These are phyloP conservation scores for Papilio dardanus DNA, from an alignment of 1,140 invertebrate species.

Conservation along the genomic window DNA sequence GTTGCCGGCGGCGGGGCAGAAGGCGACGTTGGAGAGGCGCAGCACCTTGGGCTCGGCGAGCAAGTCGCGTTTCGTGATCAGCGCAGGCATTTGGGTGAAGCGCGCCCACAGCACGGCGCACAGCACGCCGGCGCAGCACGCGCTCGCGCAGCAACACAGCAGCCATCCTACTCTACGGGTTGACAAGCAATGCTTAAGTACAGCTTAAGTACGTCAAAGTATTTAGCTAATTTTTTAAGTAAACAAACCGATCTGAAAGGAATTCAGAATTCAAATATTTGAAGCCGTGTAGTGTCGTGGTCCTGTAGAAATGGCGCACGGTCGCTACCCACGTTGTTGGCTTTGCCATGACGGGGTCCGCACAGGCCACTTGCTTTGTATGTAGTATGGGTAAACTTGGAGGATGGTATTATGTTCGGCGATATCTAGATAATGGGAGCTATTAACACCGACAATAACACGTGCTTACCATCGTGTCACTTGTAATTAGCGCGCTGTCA, in stretches of 20 bases:
- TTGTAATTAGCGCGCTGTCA: conserved; percentile 29
- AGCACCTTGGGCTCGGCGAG: conserved; percentile 20
- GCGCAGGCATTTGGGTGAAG: conserved; percentile 64
- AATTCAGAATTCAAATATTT: conserved; percentile 66
- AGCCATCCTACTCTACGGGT: conserved; percentile 59
- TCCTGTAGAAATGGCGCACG: conserved; percentile 57
- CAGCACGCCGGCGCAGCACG: conserved; percentile 66
- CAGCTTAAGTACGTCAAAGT: no score
- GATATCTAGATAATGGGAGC: neutral
- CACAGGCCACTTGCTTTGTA: neutral
- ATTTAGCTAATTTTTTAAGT: no score
- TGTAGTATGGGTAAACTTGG: no score
- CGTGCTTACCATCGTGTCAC: conserved; percentile 1
- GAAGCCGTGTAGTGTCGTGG: conserved; percentile 71
- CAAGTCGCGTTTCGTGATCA: conserved; percentile 56
- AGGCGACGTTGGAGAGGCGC: conserved; percentile 52
- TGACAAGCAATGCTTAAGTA: neutral
- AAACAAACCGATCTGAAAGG: conserved; percentile 65
- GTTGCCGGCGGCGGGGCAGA: conserved; percentile 54
- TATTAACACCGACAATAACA: neutral
- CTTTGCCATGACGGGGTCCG: neutral
- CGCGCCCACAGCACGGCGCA: conserved; percentile 70
- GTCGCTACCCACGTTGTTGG: conserved; percentile 23
- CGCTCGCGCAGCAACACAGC: conserved; percentile 62
- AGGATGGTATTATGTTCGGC: conserved; percentile 6